phyloP scores from a whole-genome alignment of 2,113 vertebrate species.

The Takifugu bimaculatus region DNA sequence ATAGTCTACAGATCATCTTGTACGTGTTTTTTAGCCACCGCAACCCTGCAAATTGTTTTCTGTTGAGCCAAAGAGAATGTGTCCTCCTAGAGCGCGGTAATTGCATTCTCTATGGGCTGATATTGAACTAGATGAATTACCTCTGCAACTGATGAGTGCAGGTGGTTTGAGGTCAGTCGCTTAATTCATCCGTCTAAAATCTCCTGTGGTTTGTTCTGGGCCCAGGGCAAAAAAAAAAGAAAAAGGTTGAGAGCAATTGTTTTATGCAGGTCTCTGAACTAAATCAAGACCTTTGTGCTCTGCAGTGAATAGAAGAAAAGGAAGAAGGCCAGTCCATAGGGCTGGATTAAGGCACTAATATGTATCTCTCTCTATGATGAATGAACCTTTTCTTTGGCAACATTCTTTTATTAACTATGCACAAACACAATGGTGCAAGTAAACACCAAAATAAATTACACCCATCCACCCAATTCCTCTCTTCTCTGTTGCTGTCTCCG shows the following conservation, averaged over 20 bases:
- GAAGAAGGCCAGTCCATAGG: background rate
- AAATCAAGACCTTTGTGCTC: slow-evolving; percentile 6
- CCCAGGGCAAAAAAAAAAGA: background rate
- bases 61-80: slow-evolving; percentile 23
- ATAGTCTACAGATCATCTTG: slow-evolving; percentile 7
- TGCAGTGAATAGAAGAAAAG: slow-evolving; percentile 3
- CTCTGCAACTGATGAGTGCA: slow-evolving; percentile 1
- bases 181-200: background rate
- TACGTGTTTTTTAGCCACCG: background rate
- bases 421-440: slow-evolving; percentile 1
- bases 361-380: slow-evolving; percentile 3
- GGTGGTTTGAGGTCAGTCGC: slow-evolving; percentile 4
- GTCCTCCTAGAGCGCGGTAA: slow-evolving; percentile 8
- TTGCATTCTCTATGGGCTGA: slow-evolving; percentile 22
- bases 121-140: slow-evolving; percentile 39
- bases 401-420: background rate
- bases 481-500: slow-evolving; percentile 9
- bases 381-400: background rate
- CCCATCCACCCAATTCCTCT: background rate
- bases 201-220: background rate
- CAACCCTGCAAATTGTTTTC: slow-evolving; percentile 12
- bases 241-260: background rate
- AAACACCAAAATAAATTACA: slow-evolving; percentile 13
- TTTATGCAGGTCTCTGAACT: slow-evolving; percentile 7
- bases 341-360: background rate